Base-by-base conservation (phyloP, 2,888 invertebrate species). In the Steinernema scapterisci region DNA sequence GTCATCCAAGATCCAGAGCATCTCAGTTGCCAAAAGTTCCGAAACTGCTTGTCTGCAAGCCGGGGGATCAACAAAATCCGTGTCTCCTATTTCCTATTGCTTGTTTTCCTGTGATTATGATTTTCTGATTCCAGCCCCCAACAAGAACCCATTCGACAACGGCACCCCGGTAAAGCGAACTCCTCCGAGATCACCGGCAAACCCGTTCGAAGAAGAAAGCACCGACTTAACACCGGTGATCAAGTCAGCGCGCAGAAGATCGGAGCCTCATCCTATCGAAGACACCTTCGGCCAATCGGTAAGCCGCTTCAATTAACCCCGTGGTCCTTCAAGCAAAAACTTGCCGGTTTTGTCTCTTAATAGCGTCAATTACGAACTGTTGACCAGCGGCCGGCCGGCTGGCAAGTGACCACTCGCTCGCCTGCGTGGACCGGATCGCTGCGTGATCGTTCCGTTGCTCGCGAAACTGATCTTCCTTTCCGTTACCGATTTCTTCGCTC, bases 401-500 rank as follows among this genome's bases (percentile, higher is more conserved):
- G 27, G 13, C 54, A 7, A 16, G 23, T 19, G 54, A 6, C 54
- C 13, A 23, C 54, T 54, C 54, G 25, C 54, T 21, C 54, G 54
- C 19, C 9, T 16, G 45, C 45, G n/a, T n/a, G n/a, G n/a, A n/a
- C n/a, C n/a, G n/a, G n/a, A n/a, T n/a, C n/a, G 45, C 45, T 44
- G 9, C 16, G 9, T 27, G 54, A 54, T 23, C 54, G 25, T 54
- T 54, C 54, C 54, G 54, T n/a, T n/a, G n/a, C 54, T 54, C 54
- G 51, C 51, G 51, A 44, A 51, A n/a, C n/a, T n/a, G n/a, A n/a
- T n/a, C n/a, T n/a, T n/a, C n/a, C 51, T 51, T 51, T 51, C 51
- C 19, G 54, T 54, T 54, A 54, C 54, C 54, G 54, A 54, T 54
- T 54, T 54, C 54, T 21, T n/a, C 54, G 54, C 25, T 54, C 54